Evolutionary conservation across 2,888 invertebrate genomes (phyloP), one percentile per base, ranked within the genome.

Genomic region (Drymonia ruficornis): DNA sequence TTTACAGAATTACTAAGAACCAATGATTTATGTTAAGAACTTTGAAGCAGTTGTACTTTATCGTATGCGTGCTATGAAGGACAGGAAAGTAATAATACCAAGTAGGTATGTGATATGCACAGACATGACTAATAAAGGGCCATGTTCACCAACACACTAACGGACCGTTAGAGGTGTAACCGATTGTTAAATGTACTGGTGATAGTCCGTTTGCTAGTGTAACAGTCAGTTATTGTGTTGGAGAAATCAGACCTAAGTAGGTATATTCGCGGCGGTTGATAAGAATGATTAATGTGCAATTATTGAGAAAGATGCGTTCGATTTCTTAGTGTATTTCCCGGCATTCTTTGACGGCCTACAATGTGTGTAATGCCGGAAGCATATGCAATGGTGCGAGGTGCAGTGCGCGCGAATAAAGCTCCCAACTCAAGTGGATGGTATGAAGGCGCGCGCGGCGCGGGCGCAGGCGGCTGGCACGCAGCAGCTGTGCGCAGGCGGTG

Each of bases 351-450:
- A 18, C 34, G 29, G 45, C 18, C 29, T 15, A 59, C 61, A 61
- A 58, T 47, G 49, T 49, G 52, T 54, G 52, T 61, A 56, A 51
- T 64, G 66, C 67, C 72, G 75, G 75, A 77, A 75, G 75, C 72
- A 65, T 57, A 53, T 50, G 63, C 60, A 67, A 67, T 65, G 66
- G 63, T 67, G 71, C 65, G 67, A 65, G 64, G 66, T 64, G 59
- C 64, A 68, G 52, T 52, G 54, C 67, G 59, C 57, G 67, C 65
- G 58, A 51, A 63, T 67, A 54, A 57, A 60, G 52, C 53, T 61
- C 58, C 52, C 53, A 70, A 76, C 76, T 81, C 79, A 72, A 83
- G 80, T 80, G 82, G 78, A 72, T 61, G 75, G 69, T 75, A 76
- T 65, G 71, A 66, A 63, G 68, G 68, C 70, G 67, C 58, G 62